A percentile compares a stretch with the other conserved stretches of the same genome.
These are phyloP conservation scores for Gymnosoma rotundatum DNA, from an alignment of 2,888 invertebrate species.

Conservation along the genomic window DNA sequence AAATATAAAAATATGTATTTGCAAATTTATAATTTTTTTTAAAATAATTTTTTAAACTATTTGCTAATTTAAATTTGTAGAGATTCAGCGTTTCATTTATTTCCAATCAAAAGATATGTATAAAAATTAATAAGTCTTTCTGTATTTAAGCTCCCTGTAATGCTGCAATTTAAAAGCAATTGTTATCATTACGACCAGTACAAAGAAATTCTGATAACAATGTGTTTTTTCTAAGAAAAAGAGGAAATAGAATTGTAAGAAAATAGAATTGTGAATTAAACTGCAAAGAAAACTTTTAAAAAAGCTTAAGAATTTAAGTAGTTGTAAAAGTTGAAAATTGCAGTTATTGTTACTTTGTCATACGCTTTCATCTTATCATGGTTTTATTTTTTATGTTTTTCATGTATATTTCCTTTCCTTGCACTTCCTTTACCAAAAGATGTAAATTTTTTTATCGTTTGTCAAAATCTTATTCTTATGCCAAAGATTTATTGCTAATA, in stretches of 20 bases:
- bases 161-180: too few species aligned
- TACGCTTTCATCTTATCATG: neutral
- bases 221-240: too few species aligned
- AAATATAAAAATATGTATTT: too few species aligned
- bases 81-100: too few species aligned
- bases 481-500: slow-evolving; percentile 66
- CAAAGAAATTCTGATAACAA: too few species aligned
- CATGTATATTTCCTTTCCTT: neutral
- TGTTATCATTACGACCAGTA: too few species aligned
- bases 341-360: neutral
- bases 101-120: too few species aligned
- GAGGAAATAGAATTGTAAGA: neutral
- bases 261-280: neutral
- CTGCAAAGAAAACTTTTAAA: slow-evolving; percentile 17
- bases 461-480: slow-evolving; percentile 21
- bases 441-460: slow-evolving; percentile 35
- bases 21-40: too few species aligned
- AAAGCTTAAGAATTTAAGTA: slow-evolving; percentile 53
- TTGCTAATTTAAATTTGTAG: too few species aligned
- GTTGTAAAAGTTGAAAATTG: slow-evolving; percentile 39
- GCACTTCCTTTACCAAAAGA: neutral
- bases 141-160: too few species aligned
- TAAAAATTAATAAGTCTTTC: too few species aligned
- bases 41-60: too few species aligned
- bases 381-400: neutral